phyloP scores from a whole-genome alignment of 2,888 invertebrate species.

The Caenorhabditis afra region DNA sequence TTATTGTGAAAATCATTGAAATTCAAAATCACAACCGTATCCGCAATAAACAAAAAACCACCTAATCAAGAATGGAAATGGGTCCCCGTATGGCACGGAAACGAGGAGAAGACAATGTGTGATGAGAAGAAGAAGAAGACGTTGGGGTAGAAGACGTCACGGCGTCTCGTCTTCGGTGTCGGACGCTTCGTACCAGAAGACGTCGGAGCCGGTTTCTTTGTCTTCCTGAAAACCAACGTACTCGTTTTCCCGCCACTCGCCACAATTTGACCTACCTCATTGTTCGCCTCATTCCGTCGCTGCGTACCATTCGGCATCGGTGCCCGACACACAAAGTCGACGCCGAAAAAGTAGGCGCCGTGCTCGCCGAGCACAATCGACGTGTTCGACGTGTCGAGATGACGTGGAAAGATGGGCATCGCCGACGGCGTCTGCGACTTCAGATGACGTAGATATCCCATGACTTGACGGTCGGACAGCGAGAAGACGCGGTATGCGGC shows the following conservation, averaged over 20 bases:
- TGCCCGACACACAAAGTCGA: constrained; percentile 48
- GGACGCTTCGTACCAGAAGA: constrained; percentile 58
- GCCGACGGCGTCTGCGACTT: constrained; percentile 41
- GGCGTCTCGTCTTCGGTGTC: constrained; percentile 55
- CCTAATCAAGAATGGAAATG: not conserved
- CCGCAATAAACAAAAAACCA: constrained; percentile 2
- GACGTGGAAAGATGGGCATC: constrained; percentile 52
- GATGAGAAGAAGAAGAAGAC: not conserved
- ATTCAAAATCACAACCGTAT: constrained; percentile 58
- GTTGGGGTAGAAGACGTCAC: not conserved
- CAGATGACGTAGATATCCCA: constrained; percentile 52
- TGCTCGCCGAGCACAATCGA: constrained; percentile 39
- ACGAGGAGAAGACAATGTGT: constrained; percentile 3
- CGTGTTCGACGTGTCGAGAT: constrained; percentile 40
- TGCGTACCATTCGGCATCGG: constrained; percentile 37
- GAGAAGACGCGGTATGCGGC: constrained; percentile 29
- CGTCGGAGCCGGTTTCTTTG: constrained; percentile 32
- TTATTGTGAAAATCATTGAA: constrained; percentile 44
- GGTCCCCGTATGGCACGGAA: constrained; percentile 48
- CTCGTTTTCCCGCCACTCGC: too few relatives aligned
- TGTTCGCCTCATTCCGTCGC: constrained; percentile 1
- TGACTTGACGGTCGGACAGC: constrained; percentile 54
- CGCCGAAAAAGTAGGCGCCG: constrained; percentile 52
- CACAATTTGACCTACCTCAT: constrained; percentile 29
- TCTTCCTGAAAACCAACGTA: not conserved